Base-by-base conservation (phyloP, 1,140 invertebrate genomes). In the Sarcophaga peregrina region DNA sequence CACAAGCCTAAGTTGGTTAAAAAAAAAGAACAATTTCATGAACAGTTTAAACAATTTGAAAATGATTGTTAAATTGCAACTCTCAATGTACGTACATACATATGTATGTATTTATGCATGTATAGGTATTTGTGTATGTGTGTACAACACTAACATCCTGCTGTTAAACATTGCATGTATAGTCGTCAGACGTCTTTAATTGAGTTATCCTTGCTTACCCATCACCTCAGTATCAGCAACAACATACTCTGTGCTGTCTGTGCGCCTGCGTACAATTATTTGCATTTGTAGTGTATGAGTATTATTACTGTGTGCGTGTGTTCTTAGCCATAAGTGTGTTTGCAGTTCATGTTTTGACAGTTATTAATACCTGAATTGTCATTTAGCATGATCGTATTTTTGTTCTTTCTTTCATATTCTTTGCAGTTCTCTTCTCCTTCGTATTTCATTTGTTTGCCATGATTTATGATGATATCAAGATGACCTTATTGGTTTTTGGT, bases 341-440 rank as follows among this genome's bases (percentile, higher is more conserved):
- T 58, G 47, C 48, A 76, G 74, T 76, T 76, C 47, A 76, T 76
- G 74, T 76, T 76, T 76, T 76, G 74, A 48, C 74, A 76, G 74
- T 76, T 76, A 76, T 76, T 76, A 76, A 76, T 76, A 76, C 46
- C 74, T 76, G 74, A 76, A 76, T 37, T 76, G 74, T 76, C 74
- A 76, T 47, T 76, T 76, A n/a, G 48, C 47, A 76, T 76, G 45
- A 76, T 76, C 74, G 74, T 48, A 47, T 76, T 76, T 46, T 46
- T n/a, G 5, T 62, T 62, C 6, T 15, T n/a, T 7, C 58, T n/a
- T 46, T 37, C 73, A 75, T 48, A 76, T 45, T 74, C 46, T 76
- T 76, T 75, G 7, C 13, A 15, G 37, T 76, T n/a, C 9, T 48
- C 25, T 76, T 48, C 46, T 48, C 9, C 73, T 74, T 15, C 4